Conservation (phyloP, 2,888 invertebrate species). For the Pristionchus mayeri region DNA sequence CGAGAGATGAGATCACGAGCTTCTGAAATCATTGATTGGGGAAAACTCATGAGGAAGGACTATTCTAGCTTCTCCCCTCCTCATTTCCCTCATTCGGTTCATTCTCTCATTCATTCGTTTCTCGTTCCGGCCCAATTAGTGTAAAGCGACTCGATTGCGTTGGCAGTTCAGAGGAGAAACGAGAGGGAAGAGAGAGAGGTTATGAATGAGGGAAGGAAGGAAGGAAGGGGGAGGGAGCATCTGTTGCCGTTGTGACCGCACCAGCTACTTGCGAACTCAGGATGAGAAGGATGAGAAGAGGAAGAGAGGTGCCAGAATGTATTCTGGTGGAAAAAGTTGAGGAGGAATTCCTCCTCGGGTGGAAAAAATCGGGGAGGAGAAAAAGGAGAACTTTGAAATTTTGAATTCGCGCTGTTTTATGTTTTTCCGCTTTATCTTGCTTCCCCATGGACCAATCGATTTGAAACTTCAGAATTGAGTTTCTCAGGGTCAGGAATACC, state of each 20-base stretch:
- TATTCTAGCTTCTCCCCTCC: neutral
- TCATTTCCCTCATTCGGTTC: neutral
- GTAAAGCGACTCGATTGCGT: conserved; percentile 18
- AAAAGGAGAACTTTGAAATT: too few species aligned
- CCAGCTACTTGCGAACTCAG: neutral
- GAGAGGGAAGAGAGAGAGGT: neutral
- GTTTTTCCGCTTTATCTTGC: too few species aligned
- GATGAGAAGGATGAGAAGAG: neutral
- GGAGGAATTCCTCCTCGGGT: too few species aligned
- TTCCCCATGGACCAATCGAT: too few species aligned
- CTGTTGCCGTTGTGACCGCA: conserved; percentile 23
- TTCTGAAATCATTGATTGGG: conserved; percentile 54
- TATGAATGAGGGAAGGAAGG: neutral
- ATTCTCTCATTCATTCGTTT: neutral
- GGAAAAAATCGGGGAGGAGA: too few species aligned
- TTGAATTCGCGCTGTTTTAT: too few species aligned
- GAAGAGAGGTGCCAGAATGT: too few species aligned
- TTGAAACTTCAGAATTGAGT: too few species aligned
- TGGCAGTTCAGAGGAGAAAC: conserved; percentile 5
- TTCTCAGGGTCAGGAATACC: too few species aligned
- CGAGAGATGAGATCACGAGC: conserved; percentile 67
- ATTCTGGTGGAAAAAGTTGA: too few species aligned
- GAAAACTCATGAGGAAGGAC: too few species aligned
- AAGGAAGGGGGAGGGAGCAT: neutral
- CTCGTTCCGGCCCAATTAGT: conserved; percentile 31